Evolutionary conservation across 2,797 vertebrate species (phyloP).

Genomic region (Aselliscus stoliczkanus): DNA sequence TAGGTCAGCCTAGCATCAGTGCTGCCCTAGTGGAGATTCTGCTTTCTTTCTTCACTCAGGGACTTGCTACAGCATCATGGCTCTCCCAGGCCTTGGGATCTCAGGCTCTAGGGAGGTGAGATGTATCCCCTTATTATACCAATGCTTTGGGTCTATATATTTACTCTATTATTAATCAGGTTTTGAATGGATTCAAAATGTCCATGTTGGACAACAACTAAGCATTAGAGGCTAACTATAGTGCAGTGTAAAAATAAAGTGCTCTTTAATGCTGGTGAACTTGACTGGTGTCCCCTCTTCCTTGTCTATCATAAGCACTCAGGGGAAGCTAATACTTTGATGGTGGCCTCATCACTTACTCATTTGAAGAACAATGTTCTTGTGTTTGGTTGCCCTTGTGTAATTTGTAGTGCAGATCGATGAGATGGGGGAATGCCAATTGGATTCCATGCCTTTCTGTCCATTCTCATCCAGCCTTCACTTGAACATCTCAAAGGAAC

Average conservation of each 20-base stretch:
- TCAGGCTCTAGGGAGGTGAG: background rate
- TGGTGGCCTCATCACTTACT: background rate
- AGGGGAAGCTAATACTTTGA: background rate
- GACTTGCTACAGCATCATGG: background rate
- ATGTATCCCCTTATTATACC: background rate
- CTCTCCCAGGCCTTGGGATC: background rate
- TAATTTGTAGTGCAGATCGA: background rate
- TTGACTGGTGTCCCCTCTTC: background rate
- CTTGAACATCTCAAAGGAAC: background rate
- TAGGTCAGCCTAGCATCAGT: no score
- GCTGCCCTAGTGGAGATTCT: no score
- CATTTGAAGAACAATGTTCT: background rate
- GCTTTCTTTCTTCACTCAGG: background rate
- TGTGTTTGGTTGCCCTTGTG: background rate
- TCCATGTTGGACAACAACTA: background rate
- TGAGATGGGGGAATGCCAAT: no score
- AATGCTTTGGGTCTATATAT: background rate
- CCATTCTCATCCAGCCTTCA: background rate
- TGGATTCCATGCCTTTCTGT: background rate
- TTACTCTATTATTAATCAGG: background rate
- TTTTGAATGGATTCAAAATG: background rate
- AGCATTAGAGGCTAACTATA: background rate
- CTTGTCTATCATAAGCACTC: background rate
- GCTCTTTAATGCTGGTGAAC: background rate
- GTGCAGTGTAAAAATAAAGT: background rate